phyloP scores from a whole-genome alignment of 2,888 invertebrate genomes.

The Copidosoma aretas region DNA sequence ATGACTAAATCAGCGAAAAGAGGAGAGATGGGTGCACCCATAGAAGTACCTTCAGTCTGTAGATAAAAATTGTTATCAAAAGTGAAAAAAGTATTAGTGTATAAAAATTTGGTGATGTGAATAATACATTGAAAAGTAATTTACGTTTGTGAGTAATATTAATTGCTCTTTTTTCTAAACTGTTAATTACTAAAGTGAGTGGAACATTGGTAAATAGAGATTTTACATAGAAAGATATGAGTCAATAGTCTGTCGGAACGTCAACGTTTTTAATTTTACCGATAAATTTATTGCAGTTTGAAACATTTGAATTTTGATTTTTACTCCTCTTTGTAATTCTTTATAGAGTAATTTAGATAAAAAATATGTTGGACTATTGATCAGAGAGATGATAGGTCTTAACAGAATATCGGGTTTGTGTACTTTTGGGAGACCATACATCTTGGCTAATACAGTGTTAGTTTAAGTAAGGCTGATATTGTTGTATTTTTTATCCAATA shows the following conservation, averaged over 20 bases:
- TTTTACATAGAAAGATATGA: conserved; percentile 9
- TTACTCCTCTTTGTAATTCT: too few relatives aligned
- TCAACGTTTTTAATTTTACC: background rate
- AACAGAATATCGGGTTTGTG: too few relatives aligned
- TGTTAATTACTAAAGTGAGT: background rate
- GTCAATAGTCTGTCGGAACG: background rate
- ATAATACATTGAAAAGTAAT: conserved; percentile 3
- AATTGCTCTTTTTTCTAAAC: background rate
- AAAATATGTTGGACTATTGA: too few relatives aligned
- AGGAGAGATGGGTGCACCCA: conserved; percentile 9
- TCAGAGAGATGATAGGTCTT: too few relatives aligned
- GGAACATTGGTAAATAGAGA: conserved; percentile 13
- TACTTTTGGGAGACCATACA: too few relatives aligned
- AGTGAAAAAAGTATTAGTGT: conserved; percentile 6
- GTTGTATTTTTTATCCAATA: too few relatives aligned
- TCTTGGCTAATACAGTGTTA: too few relatives aligned
- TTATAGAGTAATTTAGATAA: too few relatives aligned
- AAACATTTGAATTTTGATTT: too few relatives aligned
- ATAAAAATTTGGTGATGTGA: background rate
- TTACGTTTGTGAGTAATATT: background rate
- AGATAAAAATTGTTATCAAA: conserved; percentile 8
- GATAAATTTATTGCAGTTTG: too few relatives aligned
- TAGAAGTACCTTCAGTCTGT: conserved; percentile 1
- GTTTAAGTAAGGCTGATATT: too few relatives aligned
- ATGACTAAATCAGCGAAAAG: background rate